phyloP scores from a whole-genome alignment of 2,797 vertebrate species.

The Leptodactylus fallax region DNA sequence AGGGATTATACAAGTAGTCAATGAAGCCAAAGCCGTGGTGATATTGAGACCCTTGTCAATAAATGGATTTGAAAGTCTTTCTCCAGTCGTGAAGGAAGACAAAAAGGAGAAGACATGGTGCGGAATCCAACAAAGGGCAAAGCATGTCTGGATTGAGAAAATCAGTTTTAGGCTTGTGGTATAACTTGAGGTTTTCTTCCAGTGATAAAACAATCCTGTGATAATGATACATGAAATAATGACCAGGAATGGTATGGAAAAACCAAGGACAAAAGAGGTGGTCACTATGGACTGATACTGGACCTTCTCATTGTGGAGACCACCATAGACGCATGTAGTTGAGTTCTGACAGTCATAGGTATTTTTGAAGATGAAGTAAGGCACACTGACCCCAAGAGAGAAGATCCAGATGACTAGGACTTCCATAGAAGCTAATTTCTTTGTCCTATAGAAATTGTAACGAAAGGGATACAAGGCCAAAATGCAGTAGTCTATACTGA shows the following conservation, averaged over 20 bases:
- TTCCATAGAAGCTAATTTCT: not conserved
- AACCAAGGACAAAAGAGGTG: not conserved
- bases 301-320: not conserved
- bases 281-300: not conserved
- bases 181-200: constrained; percentile 3
- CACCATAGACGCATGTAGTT: constrained; percentile 8
- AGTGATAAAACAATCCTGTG: not conserved
- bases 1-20: constrained; percentile 74
- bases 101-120: constrained; percentile 58
- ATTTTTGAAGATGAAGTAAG: constrained; percentile 1
- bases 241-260: not conserved
- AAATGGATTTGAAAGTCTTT: accelerated
- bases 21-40: constrained; percentile 44
- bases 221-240: not conserved
- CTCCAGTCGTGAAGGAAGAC: accelerated
- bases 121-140: not conserved
- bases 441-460: not conserved
- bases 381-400: not conserved
- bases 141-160: constrained; percentile 5
- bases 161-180: not conserved
- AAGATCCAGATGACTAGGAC: not conserved
- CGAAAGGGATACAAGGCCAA: not conserved
- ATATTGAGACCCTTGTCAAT: not conserved
- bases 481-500: constrained; percentile 9
- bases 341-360: constrained; percentile 4